Percentiles rank a stretch among this genome's conserved stretches.
phyloP scores from a whole-genome alignment of 2,113 vertebrate species.

The Pungitius pungitius region DNA sequence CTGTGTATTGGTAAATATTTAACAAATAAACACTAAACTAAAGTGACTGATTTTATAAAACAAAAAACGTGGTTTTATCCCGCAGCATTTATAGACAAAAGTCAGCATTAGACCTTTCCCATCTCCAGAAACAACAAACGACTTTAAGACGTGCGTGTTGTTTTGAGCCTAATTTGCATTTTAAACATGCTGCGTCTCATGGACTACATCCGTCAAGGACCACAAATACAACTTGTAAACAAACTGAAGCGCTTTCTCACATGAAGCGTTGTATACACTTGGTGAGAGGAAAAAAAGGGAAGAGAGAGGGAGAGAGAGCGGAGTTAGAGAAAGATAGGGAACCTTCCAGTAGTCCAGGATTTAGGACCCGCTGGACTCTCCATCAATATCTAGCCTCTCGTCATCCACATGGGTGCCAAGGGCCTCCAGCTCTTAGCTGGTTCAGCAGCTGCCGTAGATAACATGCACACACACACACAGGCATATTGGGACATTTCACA shows the following conservation, averaged over 20 bases:
- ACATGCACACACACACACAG: slow-evolving; percentile 92
- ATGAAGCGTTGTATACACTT: slow-evolving; percentile 68
- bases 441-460: slow-evolving; percentile 95
- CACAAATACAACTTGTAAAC: slow-evolving; percentile 53
- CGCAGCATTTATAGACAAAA: neutral
- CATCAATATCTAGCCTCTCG: slow-evolving; percentile 96
- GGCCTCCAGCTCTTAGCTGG: slow-evolving; percentile 95
- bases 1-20: neutral
- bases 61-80: neutral
- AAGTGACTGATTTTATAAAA: neutral
- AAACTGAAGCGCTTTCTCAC: slow-evolving; percentile 60
- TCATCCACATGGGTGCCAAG: slow-evolving; percentile 93
- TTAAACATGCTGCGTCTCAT: slow-evolving; percentile 34
- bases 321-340: slow-evolving; percentile 88
- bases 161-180: neutral
- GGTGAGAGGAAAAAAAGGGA: slow-evolving; percentile 64
- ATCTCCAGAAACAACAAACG: neutral
- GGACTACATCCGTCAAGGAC: slow-evolving; percentile 25
- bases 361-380: slow-evolving; percentile 95
- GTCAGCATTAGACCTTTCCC: neutral
- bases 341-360: slow-evolving; percentile 97
- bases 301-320: slow-evolving; percentile 26
- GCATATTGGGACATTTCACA: slow-evolving; percentile 95
- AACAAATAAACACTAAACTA: too few relatives aligned
- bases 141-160: neutral